Evolutionary conservation across 2,797 vertebrate species (phyloP), one percentile per base, ranked within the genome.

Genomic region (Novumbra hubbsi): DNA sequence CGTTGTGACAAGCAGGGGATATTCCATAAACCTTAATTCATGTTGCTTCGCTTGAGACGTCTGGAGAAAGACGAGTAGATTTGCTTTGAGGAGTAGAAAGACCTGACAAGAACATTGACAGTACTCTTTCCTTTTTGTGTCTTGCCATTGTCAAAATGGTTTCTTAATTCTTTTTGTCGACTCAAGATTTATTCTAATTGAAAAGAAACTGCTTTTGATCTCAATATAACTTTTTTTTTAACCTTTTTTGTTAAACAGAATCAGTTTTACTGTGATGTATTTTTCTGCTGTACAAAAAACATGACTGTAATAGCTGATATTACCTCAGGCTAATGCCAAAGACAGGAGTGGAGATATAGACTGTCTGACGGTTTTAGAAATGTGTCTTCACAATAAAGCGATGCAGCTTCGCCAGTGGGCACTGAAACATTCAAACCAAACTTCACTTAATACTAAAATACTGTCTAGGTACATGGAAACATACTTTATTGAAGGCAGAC

Each of bases 151-250:
- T 76, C 80, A 71, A 15, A 71, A 76, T 65, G 30, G 70, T 77
- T 75, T 78, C 38, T 17, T 32, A 38, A 73, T 38, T 70, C 41
- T 72, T 63, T 24, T 73, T 72, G 76, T 70, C 68, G 38, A 9
- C 65, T 69, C 28, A 45, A 76, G 38, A 73, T 73, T 67, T 67
- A 45, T 48, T 67, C 55, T 75, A 24, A 74, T 45, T 76, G 70
- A 76, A 74, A 80, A 68, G 45, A 71, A 73, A 57, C 69, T 71
- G 66, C 63, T 73, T 82, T 77, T 81, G 69, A 80, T 78, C 65
- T 70, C 0, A 9, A 17, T n/a, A 49, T 66, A 68, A 60, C 68
- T 70, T 75, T 73, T 80, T 71, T 66, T 71, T 69, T 4, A 45
- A 3, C 41, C 5, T 45, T 14, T 38, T 45, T 45, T 45, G 41